Conservation (phyloP, 2,888 invertebrate genomes). For the Perdita meconis region DNA sequence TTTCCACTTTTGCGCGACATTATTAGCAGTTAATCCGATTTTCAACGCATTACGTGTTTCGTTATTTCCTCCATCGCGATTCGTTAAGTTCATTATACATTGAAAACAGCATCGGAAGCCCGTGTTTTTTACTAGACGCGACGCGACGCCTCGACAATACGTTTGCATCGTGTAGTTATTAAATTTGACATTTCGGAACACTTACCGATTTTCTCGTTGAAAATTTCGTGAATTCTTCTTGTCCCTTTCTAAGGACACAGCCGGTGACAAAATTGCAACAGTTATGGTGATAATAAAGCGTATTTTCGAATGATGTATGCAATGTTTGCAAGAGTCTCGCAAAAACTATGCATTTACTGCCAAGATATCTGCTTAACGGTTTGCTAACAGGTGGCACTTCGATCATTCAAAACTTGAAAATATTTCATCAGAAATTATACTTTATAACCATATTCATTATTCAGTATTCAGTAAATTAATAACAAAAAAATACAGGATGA, state of each 20-base stretch:
- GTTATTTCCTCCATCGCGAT: slow-evolving; percentile 13
- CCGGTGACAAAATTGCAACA: neutral
- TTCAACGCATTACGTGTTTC: neutral
- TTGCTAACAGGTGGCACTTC: neutral
- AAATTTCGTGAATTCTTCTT: neutral
- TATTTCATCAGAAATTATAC: neutral
- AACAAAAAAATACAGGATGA: neutral
- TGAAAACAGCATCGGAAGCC: neutral
- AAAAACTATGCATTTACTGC: neutral
- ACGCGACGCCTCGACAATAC: neutral
- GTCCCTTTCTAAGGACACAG: neutral
- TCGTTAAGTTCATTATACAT: neutral
- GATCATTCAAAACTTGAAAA: slow-evolving; percentile 9
- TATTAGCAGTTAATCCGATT: slow-evolving; percentile 38
- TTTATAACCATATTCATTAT: neutral
- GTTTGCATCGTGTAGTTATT: neutral
- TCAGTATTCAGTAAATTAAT: neutral
- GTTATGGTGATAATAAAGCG: neutral
- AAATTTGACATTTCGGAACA: neutral
- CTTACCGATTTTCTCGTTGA: neutral
- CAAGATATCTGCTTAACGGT: neutral
- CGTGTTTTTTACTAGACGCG: neutral
- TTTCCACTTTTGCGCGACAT: slow-evolving; percentile 27
- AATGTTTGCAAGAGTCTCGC: neutral
- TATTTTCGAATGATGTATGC: neutral